These are phyloP conservation scores for Listronotus bonariensis DNA, from an alignment of 1,140 invertebrate species.

Conservation along the genomic window DNA sequence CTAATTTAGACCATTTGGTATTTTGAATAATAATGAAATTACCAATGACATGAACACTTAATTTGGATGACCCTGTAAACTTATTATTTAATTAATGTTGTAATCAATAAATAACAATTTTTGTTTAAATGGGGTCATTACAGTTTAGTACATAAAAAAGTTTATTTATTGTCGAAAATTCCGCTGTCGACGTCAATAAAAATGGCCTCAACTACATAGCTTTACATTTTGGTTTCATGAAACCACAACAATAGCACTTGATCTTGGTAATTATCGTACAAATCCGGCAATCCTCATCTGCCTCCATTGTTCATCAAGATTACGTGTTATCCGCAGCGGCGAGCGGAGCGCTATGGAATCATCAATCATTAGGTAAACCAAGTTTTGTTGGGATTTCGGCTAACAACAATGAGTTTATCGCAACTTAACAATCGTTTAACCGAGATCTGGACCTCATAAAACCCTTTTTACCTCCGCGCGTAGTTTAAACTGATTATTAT, in stretches of 20 bases:
- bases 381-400: constrained; percentile 41
- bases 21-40: too few species aligned
- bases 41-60: too few species aligned
- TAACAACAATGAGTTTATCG: constrained; percentile 41
- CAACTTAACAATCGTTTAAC: constrained; percentile 33
- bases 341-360: constrained; percentile 31
- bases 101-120: too few species aligned
- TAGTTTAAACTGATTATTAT: constrained; percentile 3
- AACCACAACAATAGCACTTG: constrained; percentile 34
- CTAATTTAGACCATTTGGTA: too few species aligned
- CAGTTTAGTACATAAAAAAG: too few species aligned
- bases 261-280: constrained; percentile 36
- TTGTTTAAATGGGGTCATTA: too few species aligned
- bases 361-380: constrained; percentile 45
- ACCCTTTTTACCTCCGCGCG: constrained; percentile 12
- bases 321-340: constrained; percentile 36
- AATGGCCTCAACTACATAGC: too few species aligned
- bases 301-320: constrained; percentile 41
- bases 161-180: too few species aligned
- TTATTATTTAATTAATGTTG: too few species aligned
- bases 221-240: constrained; percentile 13
- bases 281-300: constrained; percentile 37
- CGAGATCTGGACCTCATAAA: constrained; percentile 26
- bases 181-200: too few species aligned
- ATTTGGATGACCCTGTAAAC: too few species aligned